Evolutionary conservation across 2,888 invertebrate genomes (phyloP).

Genomic region (Bruchidius siliquastri): DNA sequence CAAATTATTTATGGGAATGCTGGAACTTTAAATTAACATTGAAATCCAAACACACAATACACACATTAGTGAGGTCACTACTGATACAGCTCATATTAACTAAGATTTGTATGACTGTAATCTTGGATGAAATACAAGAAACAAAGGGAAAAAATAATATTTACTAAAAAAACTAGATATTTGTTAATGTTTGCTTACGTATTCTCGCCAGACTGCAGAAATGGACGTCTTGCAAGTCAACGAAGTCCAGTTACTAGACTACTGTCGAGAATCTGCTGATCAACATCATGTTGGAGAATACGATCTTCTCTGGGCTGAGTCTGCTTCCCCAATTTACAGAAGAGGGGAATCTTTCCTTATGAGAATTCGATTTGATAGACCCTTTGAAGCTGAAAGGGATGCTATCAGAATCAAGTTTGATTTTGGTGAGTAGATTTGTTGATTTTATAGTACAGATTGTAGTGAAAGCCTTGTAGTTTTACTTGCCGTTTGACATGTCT

Average conservation of each 20-base stretch:
- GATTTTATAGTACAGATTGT: neutral
- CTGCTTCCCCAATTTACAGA: slow-evolving; percentile 61
- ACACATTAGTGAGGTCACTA: too few species aligned
- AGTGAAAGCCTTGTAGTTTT: too few species aligned
- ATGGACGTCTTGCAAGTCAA: slow-evolving; percentile 48
- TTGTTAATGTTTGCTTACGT: neutral
- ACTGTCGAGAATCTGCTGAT: slow-evolving; percentile 52
- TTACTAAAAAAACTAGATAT: neutral
- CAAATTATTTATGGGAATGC: too few species aligned
- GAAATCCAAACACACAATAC: too few species aligned
- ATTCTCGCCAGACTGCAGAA: neutral
- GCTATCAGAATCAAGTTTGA: slow-evolving; percentile 63
- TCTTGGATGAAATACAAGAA: too few species aligned
- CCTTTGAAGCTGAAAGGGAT: slow-evolving; percentile 58
- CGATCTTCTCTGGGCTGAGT: slow-evolving; percentile 59
- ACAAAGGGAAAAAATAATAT: too few species aligned
- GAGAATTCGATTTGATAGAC: slow-evolving; percentile 61
- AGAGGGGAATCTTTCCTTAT: slow-evolving; percentile 70
- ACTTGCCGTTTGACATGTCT: too few species aligned
- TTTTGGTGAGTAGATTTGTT: slow-evolving; percentile 51
- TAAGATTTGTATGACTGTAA: too few species aligned
- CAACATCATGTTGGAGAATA: slow-evolving; percentile 66
- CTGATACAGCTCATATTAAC: too few species aligned
- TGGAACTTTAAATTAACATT: too few species aligned
- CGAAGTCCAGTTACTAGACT: slow-evolving; percentile 30